Evolutionary conservation across 1,140 invertebrate genomes (phyloP).

Genomic region (Globodera rostochiensis): DNA sequence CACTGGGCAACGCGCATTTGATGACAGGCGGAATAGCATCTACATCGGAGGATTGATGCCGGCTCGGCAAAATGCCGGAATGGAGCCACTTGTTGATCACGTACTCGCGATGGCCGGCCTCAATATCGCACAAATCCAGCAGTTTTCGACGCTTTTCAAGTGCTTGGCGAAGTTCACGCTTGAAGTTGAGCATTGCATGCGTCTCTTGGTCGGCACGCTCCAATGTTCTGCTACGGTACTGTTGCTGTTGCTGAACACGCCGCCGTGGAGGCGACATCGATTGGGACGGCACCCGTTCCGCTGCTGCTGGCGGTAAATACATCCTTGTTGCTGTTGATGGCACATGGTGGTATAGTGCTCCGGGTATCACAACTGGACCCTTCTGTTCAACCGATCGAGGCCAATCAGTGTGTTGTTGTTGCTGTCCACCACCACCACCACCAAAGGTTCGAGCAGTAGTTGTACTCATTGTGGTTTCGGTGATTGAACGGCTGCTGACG

Average conservation of each 20-base stretch:
- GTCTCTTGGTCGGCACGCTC: not conserved
- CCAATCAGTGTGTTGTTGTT: not conserved
- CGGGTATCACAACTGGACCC: slow-evolving; percentile 42
- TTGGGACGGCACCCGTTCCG: not conserved
- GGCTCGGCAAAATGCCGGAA: slow-evolving; percentile 56
- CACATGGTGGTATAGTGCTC: slow-evolving; percentile 34
- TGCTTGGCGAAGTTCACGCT: slow-evolving; percentile 58
- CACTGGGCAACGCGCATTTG: slow-evolving; percentile 50
- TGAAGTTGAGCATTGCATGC: slow-evolving; percentile 47
- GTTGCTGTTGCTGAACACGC: not conserved
- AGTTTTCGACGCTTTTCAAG: slow-evolving; percentile 40
- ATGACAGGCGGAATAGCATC: slow-evolving; percentile 47
- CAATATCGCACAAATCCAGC: slow-evolving; percentile 57
- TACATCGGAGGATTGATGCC: slow-evolving; percentile 19
- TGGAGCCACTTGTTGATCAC: slow-evolving; percentile 55
- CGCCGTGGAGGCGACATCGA: not conserved
- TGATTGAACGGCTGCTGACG: not conserved
- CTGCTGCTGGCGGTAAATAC: not conserved
- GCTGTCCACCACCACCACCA: not conserved
- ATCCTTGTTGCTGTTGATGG: not conserved
- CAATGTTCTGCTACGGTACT: not conserved
- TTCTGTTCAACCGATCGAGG: not conserved
- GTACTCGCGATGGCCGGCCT: slow-evolving; percentile 62
- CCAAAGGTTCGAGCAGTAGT: not conserved
- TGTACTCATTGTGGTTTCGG: not conserved